Conservation (phyloP, 1,140 invertebrate genomes). For the Hyposmocoma kahamanoa region DNA sequence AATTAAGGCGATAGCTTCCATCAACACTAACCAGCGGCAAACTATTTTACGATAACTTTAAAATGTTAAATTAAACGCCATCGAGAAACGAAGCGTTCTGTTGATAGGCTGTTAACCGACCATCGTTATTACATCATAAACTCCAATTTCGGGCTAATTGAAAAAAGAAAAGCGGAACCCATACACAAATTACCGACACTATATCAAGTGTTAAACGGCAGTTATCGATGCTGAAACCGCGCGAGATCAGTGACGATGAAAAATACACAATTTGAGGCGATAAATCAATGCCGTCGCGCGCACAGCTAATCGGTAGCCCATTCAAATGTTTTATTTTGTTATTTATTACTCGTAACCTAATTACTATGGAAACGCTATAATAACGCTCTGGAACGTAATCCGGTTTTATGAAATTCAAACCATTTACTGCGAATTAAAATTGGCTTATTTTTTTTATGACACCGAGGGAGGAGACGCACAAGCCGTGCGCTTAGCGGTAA, state of each 20-base stretch:
- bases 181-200: slow-evolving; percentile 69
- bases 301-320: slow-evolving; percentile 34
- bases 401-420: too few species aligned
- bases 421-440: too few species aligned
- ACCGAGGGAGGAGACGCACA: too few species aligned
- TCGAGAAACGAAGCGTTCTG: slow-evolving; percentile 24
- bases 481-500: too few species aligned
- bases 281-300: slow-evolving; percentile 53
- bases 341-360: slow-evolving; percentile 48
- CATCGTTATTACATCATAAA: slow-evolving; percentile 42
- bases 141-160: slow-evolving; percentile 62
- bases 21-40: slow-evolving; percentile 6
- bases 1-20: slow-evolving; percentile 15
- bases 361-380: slow-evolving; percentile 36
- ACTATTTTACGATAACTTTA: slow-evolving; percentile 22
- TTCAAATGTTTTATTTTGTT: slow-evolving; percentile 49
- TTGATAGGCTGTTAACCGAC: slow-evolving; percentile 31
- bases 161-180: slow-evolving; percentile 60
- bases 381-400: slow-evolving; percentile 17
- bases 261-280: slow-evolving; percentile 69
- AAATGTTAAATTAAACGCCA: slow-evolving; percentile 23
- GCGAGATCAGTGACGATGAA: slow-evolving; percentile 55
- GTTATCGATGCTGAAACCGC: slow-evolving; percentile 63
- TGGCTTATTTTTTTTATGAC: too few species aligned
- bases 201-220: slow-evolving; percentile 71